Conservation (phyloP, 2,797 vertebrate species). For the Craterocephalus amniculus region DNA sequence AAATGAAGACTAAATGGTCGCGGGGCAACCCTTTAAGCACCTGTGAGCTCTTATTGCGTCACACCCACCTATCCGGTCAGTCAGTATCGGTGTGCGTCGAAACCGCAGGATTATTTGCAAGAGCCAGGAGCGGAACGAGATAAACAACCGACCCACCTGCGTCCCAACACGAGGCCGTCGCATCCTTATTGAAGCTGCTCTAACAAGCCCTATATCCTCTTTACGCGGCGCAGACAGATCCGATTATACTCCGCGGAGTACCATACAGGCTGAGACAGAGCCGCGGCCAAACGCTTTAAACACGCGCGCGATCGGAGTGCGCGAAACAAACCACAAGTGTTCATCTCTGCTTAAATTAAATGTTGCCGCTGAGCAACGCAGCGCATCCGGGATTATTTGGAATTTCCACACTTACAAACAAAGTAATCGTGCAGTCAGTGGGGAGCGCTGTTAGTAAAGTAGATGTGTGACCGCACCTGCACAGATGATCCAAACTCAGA, state of each 20-base stretch:
- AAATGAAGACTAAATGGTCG: not conserved
- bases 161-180: constrained; percentile 3
- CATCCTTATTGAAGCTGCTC: constrained; percentile 45
- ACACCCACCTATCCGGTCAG: constrained; percentile 78
- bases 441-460: not conserved
- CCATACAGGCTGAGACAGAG: constrained; percentile 1
- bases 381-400: not conserved
- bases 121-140: constrained; percentile 18
- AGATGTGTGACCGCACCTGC: constrained; percentile 49
- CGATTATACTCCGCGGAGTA: constrained; percentile 55
- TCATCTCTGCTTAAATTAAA: constrained; percentile 26
- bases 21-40: constrained; percentile 20
- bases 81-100: constrained; percentile 81
- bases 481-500: constrained; percentile 4
- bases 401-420: constrained; percentile 10
- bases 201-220: constrained; percentile 64
- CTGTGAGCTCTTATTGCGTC: constrained; percentile 74
- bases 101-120: constrained; percentile 69
- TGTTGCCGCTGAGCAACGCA: constrained; percentile 29
- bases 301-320: not conserved
- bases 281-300: constrained; percentile 6
- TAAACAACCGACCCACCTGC: constrained; percentile 49
- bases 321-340: constrained; percentile 73
- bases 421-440: not conserved
- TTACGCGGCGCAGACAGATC: constrained; percentile 69